Conservation (phyloP, 2,888 invertebrate genomes). For the Exephanes ischioxanthus region DNA sequence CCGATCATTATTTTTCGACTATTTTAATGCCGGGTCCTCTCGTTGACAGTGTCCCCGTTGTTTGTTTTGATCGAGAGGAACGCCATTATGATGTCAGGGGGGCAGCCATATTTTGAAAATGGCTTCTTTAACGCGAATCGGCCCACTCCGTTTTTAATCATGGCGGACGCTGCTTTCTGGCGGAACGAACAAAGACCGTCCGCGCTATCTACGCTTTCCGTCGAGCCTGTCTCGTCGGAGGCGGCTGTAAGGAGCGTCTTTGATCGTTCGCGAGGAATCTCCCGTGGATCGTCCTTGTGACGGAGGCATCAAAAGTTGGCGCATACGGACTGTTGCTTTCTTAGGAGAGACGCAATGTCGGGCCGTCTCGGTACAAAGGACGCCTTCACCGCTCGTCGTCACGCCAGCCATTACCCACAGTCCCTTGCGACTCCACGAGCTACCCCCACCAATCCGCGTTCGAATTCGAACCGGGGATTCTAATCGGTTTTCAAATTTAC, state of each 20-base stretch:
- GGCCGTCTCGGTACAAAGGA: conserved; percentile 32
- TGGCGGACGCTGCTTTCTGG: conserved; percentile 77
- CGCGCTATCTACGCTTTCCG: conserved; percentile 1
- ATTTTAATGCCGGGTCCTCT: conserved; percentile 57
- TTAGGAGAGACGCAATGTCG: background rate
- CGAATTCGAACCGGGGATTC: conserved; percentile 59
- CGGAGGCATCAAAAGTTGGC: background rate
- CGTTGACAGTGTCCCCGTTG: conserved; percentile 81
- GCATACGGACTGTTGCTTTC: background rate
- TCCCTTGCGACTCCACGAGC: conserved; percentile 46
- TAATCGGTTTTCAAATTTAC: conserved; percentile 17
- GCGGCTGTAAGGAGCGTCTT: background rate
- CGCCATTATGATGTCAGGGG: conserved; percentile 87
- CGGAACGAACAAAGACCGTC: conserved; percentile 65
- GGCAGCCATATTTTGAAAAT: conserved; percentile 89
- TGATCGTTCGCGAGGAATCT: background rate
- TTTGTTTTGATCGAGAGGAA: conserved; percentile 86
- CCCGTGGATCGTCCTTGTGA: background rate
- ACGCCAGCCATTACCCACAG: conserved; percentile 62
- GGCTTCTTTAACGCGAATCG: conserved; percentile 85
- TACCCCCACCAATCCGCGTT: conserved; percentile 16
- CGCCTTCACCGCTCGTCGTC: conserved; percentile 49
- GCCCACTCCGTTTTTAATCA: conserved; percentile 81
- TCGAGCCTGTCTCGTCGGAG: background rate
- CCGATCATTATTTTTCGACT: conserved; percentile 23